A percentile compares a stretch with the other conserved stretches of the same genome.
These are phyloP conservation scores for Pipra filicauda DNA, from an alignment of 2,113 vertebrate genomes.

Conservation along the genomic window DNA sequence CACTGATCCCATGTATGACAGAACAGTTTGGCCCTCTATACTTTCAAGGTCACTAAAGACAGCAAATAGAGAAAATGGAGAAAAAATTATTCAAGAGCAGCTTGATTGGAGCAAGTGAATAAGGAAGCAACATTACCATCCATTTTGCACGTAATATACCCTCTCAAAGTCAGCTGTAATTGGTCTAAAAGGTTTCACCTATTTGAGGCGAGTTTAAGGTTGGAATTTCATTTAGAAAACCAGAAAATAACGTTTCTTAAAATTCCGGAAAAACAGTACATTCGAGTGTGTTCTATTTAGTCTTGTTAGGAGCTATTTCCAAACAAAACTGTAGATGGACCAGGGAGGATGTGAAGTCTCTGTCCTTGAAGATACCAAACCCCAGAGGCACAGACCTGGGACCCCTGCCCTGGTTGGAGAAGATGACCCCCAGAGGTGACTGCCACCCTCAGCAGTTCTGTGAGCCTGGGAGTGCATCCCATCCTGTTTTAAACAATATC, in stretches of 20 bases:
- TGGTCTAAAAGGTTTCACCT: background rate
- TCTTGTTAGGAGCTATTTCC: background rate
- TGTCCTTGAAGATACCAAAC: background rate
- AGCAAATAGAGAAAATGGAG: background rate
- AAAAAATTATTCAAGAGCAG: background rate
- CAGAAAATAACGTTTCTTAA: background rate
- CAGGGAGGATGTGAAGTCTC: background rate
- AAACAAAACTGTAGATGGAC: background rate
- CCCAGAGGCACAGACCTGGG: background rate
- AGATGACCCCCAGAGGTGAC: background rate
- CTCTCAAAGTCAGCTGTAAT: background rate
- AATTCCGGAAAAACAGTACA: background rate
- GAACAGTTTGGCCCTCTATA: background rate
- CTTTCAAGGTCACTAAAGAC: background rate
- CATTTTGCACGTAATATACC: background rate
- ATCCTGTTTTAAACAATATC: background rate
- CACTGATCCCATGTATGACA: background rate
- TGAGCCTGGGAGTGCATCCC: background rate
- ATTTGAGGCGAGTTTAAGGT: background rate
- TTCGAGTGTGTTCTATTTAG: background rate
- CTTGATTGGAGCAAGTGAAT: background rate
- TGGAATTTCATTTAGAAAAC: background rate
- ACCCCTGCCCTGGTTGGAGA: background rate
- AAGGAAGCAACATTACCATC: background rate
- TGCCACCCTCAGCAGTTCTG: background rate